Base-by-base conservation (phyloP, 2,797 vertebrate species). In the Tenualosa ilisha region DNA sequence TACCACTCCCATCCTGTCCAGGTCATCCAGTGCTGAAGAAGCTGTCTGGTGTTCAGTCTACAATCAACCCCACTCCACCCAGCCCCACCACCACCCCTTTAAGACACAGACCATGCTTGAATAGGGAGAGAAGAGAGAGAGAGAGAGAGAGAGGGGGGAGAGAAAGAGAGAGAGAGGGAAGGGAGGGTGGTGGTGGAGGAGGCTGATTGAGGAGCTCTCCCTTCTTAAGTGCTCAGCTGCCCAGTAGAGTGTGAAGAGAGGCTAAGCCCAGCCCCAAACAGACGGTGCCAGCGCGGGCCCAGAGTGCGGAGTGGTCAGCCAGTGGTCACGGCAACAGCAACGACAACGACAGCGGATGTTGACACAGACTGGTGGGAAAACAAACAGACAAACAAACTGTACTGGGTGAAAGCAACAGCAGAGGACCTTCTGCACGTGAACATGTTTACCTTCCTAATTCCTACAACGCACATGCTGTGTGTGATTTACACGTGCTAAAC, bases 11-110 rank as follows among this genome's bases (percentile, higher is more conserved):
- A 46, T 46, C 72, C 17, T 79, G 17, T 8, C 15, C 72, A 17
- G 68, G 26, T 11, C 68, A 17, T 46, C 37, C 40, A 91, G 89
- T 63, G 61, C 72, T 72, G 83, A 86, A 88, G 84, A 63, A 84
- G 26, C 83, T 91, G 93, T 92, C 91, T 89, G 82, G 86, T 91
- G 93, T 93, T 94, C 95, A 95, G 89, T 63, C 86, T 90, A 81
- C 87, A 90, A 88, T 91, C 91, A 90, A 86, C 89, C 89, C 15
- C 88, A 0, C 2, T 51, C 50, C 50, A 51, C 54, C 54, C 54
- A 49, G 7, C 54, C 17, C 54, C 54, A 51, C 50, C 87, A 31
- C 31, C 31, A 31, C 89, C 89, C 3, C 88, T 90, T 91, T 91
- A 91, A 86, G 91, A 90, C 87, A 87, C 89, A 72, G 89, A 94